Conservation (phyloP, 2,113 vertebrate species). For the Peromyscus leucopus region DNA sequence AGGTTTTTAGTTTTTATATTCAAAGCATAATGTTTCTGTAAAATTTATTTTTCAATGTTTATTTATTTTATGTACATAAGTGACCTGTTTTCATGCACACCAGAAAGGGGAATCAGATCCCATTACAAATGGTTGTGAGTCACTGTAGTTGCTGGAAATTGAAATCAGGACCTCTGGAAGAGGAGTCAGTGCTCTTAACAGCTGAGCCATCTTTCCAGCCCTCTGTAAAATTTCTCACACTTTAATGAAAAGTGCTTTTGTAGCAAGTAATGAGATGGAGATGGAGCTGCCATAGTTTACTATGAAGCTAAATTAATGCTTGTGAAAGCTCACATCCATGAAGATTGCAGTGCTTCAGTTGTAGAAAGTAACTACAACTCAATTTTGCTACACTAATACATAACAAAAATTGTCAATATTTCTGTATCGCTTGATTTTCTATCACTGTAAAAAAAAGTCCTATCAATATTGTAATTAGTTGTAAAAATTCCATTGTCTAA, state of each 20-base stretch:
- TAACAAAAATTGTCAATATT: constrained; percentile 47
- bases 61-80: too few species aligned
- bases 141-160: too few species aligned
- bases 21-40: constrained; percentile 70
- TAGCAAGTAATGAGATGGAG: constrained; percentile 66
- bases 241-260: constrained; percentile 74
- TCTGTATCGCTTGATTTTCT: constrained; percentile 20
- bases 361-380: constrained; percentile 51
- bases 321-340: constrained; percentile 66
- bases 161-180: too few species aligned
- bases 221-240: neutral
- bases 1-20: constrained; percentile 64
- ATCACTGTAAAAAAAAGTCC: constrained; percentile 12
- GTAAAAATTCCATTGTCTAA: neutral
- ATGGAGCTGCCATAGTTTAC: constrained; percentile 53
- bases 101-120: too few species aligned
- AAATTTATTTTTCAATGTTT: constrained; percentile 1
- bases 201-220: too few species aligned
- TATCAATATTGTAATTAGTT: neutral
- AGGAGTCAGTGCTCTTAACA: too few species aligned
- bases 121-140: too few species aligned
- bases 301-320: constrained; percentile 72
- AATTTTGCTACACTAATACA: neutral
- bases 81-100: too few species aligned
- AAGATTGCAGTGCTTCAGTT: constrained; percentile 69